phyloP scores from a whole-genome alignment of 2,113 vertebrate species.

The Taurulus bubalis region DNA sequence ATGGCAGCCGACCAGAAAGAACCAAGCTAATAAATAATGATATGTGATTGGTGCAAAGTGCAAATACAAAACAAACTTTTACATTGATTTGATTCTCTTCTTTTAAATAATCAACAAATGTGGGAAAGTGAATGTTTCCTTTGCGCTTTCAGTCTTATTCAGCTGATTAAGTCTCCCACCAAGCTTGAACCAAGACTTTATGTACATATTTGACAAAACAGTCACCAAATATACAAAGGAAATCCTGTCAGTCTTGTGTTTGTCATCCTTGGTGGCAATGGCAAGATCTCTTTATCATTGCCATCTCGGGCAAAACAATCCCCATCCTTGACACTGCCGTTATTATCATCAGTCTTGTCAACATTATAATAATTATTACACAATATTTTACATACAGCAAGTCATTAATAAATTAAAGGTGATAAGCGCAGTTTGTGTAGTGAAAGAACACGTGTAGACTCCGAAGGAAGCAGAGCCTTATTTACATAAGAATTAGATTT shows the following conservation, averaged over 20 bases:
- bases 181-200: slow-evolving; percentile 95
- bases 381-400: slow-evolving; percentile 88
- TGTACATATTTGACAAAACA: slow-evolving; percentile 99
- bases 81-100: slow-evolving; percentile 79
- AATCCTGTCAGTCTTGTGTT: slow-evolving; percentile 90
- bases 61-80: slow-evolving; percentile 91
- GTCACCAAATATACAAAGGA: slow-evolving; percentile 99
- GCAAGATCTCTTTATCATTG: slow-evolving; percentile 62
- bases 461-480: slow-evolving; percentile 70
- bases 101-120: slow-evolving; percentile 94
- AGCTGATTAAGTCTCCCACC: slow-evolving; percentile 94
- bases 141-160: slow-evolving; percentile 80
- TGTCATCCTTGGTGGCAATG: slow-evolving; percentile 71
- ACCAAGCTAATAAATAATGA: slow-evolving; percentile 98
- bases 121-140: slow-evolving; percentile 86
- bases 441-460: slow-evolving; percentile 79
- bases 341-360: slow-evolving; percentile 69
- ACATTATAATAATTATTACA: slow-evolving; percentile 82
- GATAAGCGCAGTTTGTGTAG: slow-evolving; percentile 82
- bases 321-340: slow-evolving; percentile 64
- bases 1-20: slow-evolving; percentile 90
- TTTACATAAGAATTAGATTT: slow-evolving; percentile 72
- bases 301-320: slow-evolving; percentile 66
- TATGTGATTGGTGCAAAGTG: slow-evolving; percentile 98
- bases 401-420: slow-evolving; percentile 88